phyloP scores from a whole-genome alignment of 2,113 vertebrate species.

The Turdus rufiventris region DNA sequence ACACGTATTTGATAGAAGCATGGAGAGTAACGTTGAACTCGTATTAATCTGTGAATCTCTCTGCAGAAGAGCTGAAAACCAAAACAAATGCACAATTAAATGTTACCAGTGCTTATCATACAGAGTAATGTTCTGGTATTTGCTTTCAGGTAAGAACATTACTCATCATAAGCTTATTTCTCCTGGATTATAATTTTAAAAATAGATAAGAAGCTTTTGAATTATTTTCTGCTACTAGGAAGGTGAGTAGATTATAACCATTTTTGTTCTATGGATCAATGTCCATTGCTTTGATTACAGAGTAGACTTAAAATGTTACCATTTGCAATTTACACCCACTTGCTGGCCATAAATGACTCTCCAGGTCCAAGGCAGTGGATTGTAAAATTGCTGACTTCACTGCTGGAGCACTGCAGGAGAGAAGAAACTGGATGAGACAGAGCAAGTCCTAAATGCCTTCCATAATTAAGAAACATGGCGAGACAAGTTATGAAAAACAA shows the following conservation, averaged over 20 bases:
- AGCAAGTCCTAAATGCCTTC: conserved; percentile 48
- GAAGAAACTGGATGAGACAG: conserved; percentile 51
- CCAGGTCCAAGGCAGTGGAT: neutral
- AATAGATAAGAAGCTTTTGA: neutral
- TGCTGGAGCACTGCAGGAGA: neutral
- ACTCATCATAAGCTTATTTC: neutral
- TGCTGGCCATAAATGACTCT: conserved; percentile 9
- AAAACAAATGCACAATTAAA: neutral
- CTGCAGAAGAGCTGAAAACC: neutral
- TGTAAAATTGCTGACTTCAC: conserved; percentile 49
- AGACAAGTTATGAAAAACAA: conserved; percentile 55
- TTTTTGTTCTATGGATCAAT: neutral
- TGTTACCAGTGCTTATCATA: neutral
- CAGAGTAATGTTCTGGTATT: neutral
- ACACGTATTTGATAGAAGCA: neutral
- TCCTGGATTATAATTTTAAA: neutral
- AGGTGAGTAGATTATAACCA: neutral
- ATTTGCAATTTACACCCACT: conserved; percentile 18
- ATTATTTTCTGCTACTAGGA: neutral
- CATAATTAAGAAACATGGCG: conserved; percentile 58
- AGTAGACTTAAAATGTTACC: neutral
- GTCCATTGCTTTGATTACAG: neutral
- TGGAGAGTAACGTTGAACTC: neutral
- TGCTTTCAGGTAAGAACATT: neutral
- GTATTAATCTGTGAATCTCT: neutral